phyloP scores from a whole-genome alignment of 2,888 invertebrate species.

The Esperia sulphurella region DNA sequence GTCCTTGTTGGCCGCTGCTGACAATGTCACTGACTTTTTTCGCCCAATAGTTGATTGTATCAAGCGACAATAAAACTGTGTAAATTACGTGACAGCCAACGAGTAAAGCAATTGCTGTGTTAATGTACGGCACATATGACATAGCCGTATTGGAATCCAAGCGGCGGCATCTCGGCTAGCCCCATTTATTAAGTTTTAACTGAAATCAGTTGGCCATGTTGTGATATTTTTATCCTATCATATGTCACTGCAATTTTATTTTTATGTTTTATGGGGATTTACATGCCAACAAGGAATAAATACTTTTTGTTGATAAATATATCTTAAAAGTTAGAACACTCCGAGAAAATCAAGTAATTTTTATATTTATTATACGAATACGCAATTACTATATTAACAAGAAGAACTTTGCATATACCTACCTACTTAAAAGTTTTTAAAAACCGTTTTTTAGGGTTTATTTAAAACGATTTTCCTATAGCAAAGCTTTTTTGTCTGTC shows the following conservation, averaged over 20 bases:
- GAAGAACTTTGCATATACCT: too few relatives aligned
- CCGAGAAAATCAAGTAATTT: too few relatives aligned
- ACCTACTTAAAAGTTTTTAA: too few relatives aligned
- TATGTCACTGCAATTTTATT: neutral
- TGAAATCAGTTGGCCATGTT: slow-evolving; percentile 33
- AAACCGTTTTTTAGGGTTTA: too few relatives aligned
- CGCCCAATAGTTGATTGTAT: slow-evolving; percentile 6
- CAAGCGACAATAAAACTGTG: slow-evolving; percentile 35
- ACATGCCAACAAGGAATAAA: too few relatives aligned
- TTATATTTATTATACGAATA: too few relatives aligned
- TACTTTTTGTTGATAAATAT: too few relatives aligned
- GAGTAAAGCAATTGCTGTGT: slow-evolving; percentile 35
- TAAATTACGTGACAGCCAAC: slow-evolving; percentile 40
- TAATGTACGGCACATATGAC: slow-evolving; percentile 36
- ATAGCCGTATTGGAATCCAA: slow-evolving; percentile 39
- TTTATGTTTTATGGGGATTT: neutral
- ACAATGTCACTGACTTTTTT: neutral
- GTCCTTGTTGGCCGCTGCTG: neutral
- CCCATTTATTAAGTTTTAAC: slow-evolving; percentile 32
- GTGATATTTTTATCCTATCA: neutral
- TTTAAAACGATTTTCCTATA: too few relatives aligned
- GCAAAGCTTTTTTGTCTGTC: too few relatives aligned
- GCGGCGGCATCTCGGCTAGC: slow-evolving; percentile 39
- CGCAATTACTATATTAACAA: too few relatives aligned
- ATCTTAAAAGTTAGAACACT: too few relatives aligned